phyloP scores from a whole-genome alignment of 92 coral and sea anemone genomes.

The Anthopleura xanthogrammica region DNA sequence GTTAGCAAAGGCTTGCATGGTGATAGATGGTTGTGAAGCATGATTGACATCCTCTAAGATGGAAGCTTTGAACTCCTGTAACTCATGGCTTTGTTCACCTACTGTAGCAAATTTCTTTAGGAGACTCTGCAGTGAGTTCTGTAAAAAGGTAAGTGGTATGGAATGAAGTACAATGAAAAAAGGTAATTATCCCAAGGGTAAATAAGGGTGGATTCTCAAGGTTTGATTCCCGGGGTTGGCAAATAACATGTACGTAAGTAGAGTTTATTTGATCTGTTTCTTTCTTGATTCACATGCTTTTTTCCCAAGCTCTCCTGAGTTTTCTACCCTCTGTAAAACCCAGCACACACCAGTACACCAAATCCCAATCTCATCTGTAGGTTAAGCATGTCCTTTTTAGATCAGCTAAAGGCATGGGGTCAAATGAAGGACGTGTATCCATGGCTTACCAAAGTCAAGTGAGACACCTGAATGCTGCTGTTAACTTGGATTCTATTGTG shows the following conservation, averaged over 20 bases:
- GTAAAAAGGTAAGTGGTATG: slow-evolving; percentile 1
- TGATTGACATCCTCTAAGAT: slow-evolving; percentile 34
- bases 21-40: slow-evolving; percentile 47
- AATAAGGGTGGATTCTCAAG: neutral
- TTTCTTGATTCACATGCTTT: no score
- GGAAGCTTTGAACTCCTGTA: slow-evolving; percentile 63
- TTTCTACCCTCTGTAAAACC: no score
- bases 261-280: no score
- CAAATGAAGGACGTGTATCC: neutral
- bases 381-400: no score
- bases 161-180: neutral
- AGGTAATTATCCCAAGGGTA: no score
- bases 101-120: slow-evolving; percentile 63
- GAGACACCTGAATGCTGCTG: slow-evolving; percentile 67
- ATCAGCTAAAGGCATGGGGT: no score
- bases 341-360: no score
- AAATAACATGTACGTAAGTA: no score
- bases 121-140: slow-evolving; percentile 68
- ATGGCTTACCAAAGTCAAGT: slow-evolving; percentile 72
- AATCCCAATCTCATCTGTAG: no score
- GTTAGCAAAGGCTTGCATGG: slow-evolving; percentile 83
- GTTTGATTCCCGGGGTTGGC: no score
- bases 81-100: slow-evolving; percentile 52
- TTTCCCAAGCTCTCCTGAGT: no score
- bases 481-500: slow-evolving; percentile 50